phyloP scores from a whole-genome alignment of 1,140 invertebrate species.

The Schlechtendalia chinensis region DNA sequence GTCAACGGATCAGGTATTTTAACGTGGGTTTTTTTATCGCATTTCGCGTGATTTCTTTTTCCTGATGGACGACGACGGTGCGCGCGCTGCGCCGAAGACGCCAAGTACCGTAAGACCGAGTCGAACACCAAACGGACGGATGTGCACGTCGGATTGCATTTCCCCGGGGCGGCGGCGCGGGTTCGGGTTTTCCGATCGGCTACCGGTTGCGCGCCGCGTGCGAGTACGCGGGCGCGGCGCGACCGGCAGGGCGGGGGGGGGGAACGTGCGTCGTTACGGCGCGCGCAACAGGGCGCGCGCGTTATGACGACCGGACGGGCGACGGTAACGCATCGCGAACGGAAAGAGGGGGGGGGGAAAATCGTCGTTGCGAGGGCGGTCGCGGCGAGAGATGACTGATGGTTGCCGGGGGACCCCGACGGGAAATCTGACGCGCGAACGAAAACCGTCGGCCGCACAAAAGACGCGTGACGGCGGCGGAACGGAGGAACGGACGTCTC shows the following conservation, averaged over 20 bases:
- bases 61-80: no score
- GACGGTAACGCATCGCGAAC: constrained; percentile 5
- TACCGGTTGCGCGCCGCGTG: constrained; percentile 21
- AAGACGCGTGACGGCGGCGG: not conserved
- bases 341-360: constrained; percentile 37
- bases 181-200: constrained; percentile 19
- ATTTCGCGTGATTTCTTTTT: no score
- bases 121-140: no score
- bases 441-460: constrained; percentile 1
- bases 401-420: constrained; percentile 6
- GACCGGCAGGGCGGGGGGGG: not conserved
- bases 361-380: constrained; percentile 48
- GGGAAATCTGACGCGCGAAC: constrained; percentile 15
- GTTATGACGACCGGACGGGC: constrained; percentile 25
- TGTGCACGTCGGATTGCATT: not conserved
- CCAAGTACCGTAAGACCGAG: no score
- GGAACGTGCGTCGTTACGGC: no score
- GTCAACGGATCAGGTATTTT: constrained; percentile 52
- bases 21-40: not conserved
- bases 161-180: not conserved
- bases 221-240: not conserved
- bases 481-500: not conserved
- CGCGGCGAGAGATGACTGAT: constrained; percentile 42
- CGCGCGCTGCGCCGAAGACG: not conserved
- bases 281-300: constrained; percentile 9